Evolutionary conservation across 1,140 invertebrate genomes (phyloP).

Genomic region (Euura lappo): DNA sequence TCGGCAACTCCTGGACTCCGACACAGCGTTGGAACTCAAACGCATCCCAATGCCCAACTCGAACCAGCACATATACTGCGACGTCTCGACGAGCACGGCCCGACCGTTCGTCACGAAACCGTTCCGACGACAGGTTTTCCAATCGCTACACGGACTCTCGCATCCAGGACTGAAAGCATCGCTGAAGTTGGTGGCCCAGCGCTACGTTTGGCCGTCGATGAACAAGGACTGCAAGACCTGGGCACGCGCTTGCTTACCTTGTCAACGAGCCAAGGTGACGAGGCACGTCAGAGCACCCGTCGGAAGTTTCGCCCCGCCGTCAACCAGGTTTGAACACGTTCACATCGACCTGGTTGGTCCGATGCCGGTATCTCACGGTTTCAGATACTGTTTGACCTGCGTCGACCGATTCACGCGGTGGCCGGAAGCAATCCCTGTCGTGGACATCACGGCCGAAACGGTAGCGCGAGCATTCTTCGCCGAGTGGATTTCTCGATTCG

Average conservation of each 20-base stretch:
- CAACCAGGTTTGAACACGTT: slow-evolving; percentile 34
- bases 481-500: slow-evolving; percentile 40
- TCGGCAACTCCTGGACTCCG: neutral
- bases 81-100: slow-evolving; percentile 15
- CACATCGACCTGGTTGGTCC: slow-evolving; percentile 30
- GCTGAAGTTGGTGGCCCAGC: slow-evolving; percentile 24
- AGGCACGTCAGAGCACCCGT: slow-evolving; percentile 36
- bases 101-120: slow-evolving; percentile 25
- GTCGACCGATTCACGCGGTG: slow-evolving; percentile 36
- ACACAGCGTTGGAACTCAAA: slow-evolving; percentile 7
- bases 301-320: slow-evolving; percentile 25
- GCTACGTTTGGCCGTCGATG: slow-evolving; percentile 40
- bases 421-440: slow-evolving; percentile 37
- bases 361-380: slow-evolving; percentile 18
- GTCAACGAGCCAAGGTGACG: slow-evolving; percentile 39
- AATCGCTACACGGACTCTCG: slow-evolving; percentile 20
- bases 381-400: slow-evolving; percentile 34
- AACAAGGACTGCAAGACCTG: slow-evolving; percentile 41
- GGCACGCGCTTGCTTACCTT: slow-evolving; percentile 34
- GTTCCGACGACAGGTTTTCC: slow-evolving; percentile 15
- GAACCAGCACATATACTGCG: slow-evolving; percentile 22
- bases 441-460: slow-evolving; percentile 29
- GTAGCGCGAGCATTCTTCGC: slow-evolving; percentile 30
- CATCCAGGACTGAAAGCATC: slow-evolving; percentile 33
- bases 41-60: neutral